Evolutionary conservation across 2,113 vertebrate species (phyloP).

Genomic region (Xenus cinereus): DNA sequence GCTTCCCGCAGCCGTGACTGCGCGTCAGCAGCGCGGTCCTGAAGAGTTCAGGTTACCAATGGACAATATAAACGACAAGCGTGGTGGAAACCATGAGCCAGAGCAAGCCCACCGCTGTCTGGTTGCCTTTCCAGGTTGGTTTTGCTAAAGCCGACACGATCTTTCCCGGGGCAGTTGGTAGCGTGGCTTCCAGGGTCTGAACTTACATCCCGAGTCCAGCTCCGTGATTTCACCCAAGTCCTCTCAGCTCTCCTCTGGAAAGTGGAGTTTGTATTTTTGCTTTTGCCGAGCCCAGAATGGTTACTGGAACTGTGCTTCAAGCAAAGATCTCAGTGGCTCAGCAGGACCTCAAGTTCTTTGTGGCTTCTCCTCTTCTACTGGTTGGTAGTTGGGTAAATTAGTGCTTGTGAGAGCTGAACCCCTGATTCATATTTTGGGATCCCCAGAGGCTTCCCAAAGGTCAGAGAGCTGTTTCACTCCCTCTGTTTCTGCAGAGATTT

Average conservation of each 20-base stretch:
- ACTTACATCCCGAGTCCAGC: background rate
- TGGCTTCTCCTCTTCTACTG: background rate
- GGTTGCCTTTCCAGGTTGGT: background rate
- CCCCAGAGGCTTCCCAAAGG: background rate
- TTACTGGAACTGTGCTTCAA: rapidly evolving
- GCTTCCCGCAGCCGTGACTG: background rate
- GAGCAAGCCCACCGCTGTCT: rapidly evolving
- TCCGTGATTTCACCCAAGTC: background rate
- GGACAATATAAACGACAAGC: rapidly evolving
- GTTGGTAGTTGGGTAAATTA: background rate
- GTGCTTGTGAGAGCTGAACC: background rate
- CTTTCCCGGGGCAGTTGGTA: background rate
- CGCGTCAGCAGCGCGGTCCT: rapidly evolving
- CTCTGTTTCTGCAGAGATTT: background rate
- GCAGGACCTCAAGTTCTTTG: background rate
- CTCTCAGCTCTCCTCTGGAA: background rate
- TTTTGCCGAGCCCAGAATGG: rapidly evolving
- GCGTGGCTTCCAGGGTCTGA: background rate
- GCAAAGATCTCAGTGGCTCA: background rate
- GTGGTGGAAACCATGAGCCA: rapidly evolving
- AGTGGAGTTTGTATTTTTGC: rapidly evolving
- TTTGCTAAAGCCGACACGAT: background rate
- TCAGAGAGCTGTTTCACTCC: background rate
- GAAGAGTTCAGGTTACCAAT: rapidly evolving
- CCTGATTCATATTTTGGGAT: background rate